Percentiles rank a stretch among this genome's conserved stretches.
phyloP scores from a whole-genome alignment of 1,140 invertebrate genomes.

The Diachasmimorpha longicaudata region DNA sequence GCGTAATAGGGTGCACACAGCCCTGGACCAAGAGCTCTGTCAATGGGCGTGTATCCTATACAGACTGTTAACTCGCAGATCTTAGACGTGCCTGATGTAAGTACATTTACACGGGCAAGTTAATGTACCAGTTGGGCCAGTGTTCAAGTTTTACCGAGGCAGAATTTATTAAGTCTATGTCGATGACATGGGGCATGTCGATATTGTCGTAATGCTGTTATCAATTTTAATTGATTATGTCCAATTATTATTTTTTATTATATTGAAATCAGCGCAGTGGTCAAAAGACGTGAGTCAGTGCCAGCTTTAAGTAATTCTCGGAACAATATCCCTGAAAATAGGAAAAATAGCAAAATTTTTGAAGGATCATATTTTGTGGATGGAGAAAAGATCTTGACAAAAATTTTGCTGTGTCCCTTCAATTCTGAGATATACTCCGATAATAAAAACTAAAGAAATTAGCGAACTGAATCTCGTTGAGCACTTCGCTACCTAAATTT shows the following conservation, averaged over 20 bases:
- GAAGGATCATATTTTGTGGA: no score
- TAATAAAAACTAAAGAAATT: no score
- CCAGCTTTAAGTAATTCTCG: no score
- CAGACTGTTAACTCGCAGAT: constrained; percentile 85
- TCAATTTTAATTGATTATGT: constrained; percentile 34
- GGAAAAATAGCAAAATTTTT: no score
- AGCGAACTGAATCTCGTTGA: no score
- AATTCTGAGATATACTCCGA: no score
- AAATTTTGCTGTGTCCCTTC: no score
- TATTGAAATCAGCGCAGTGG: no score
- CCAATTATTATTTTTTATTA: neutral
- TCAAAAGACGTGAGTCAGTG: no score
- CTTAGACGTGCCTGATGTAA: constrained; percentile 85
- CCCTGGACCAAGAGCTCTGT: constrained; percentile 82
- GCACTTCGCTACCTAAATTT: no score
- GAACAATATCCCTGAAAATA: no score
- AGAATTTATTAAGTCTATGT: constrained; percentile 1
- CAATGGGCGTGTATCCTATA: constrained; percentile 87
- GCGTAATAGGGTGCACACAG: constrained; percentile 80
- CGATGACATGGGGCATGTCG: constrained; percentile 38
- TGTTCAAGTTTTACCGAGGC: constrained; percentile 15
- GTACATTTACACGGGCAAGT: constrained; percentile 57
- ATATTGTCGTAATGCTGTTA: constrained; percentile 35
- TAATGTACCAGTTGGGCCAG: neutral
- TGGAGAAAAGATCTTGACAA: no score